These are phyloP conservation scores for Littorina saxatilis DNA, from an alignment of 1,140 invertebrate genomes.

Conservation along the genomic window DNA sequence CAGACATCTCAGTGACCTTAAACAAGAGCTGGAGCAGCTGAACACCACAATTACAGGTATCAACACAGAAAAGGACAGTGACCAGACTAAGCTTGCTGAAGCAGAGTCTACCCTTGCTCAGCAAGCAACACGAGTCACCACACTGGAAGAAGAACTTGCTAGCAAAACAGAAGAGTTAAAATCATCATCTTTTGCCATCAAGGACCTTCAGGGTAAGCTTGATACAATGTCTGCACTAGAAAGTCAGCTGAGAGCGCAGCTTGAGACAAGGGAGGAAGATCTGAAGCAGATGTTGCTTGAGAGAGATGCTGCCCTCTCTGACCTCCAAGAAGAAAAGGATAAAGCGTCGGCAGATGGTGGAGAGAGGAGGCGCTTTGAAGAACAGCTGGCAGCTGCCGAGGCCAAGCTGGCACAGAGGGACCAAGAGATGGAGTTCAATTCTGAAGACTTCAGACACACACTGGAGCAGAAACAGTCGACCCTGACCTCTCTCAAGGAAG, in stretches of 20 bases:
- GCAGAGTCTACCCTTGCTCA: constrained; percentile 23
- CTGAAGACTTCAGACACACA: constrained; percentile 13
- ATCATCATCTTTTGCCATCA: neutral
- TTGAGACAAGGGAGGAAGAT: constrained; percentile 29
- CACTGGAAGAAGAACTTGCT: constrained; percentile 23
- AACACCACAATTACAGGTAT: constrained; percentile 2
- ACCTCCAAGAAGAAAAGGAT: constrained; percentile 1
- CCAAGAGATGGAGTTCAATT: constrained; percentile 7
- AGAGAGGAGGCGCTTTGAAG: neutral
- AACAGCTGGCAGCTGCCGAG: constrained; percentile 3
- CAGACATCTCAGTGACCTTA: constrained; percentile 25
- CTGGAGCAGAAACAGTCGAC: neutral
- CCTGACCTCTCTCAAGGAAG: neutral
- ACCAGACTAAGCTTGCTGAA: constrained; percentile 39
- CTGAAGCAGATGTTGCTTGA: constrained; percentile 27
- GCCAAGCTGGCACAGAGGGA: constrained; percentile 13
- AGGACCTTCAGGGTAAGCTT: constrained; percentile 33
- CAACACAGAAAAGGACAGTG: constrained; percentile 25
- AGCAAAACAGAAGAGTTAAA: constrained; percentile 16
- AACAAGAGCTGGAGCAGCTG: constrained; percentile 38
- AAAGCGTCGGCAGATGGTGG: neutral
- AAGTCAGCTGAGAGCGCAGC: constrained; percentile 11
- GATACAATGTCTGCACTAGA: neutral
- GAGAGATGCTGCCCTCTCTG: constrained; percentile 22
- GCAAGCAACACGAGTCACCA: neutral